Evolutionary conservation across 2,113 vertebrate genomes (phyloP).

Genomic region (Varanus salvator): DNA sequence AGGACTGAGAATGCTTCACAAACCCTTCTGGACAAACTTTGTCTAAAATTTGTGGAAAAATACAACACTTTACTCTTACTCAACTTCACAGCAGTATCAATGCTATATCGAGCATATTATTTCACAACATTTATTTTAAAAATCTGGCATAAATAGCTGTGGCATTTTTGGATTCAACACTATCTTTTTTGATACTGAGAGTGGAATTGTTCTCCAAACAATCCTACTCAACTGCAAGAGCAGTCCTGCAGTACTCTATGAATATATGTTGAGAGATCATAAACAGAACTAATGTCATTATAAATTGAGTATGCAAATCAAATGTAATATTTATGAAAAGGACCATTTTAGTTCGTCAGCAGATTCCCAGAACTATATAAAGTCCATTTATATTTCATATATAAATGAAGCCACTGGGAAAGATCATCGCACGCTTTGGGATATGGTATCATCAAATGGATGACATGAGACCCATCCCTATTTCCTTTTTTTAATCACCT

Average conservation of each 20-base stretch:
- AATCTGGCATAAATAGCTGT: neutral
- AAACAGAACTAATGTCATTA: constrained; percentile 1
- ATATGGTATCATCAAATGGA: neutral
- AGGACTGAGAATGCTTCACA: neutral
- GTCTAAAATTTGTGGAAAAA: neutral
- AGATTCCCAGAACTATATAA: constrained; percentile 25
- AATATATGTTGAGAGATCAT: neutral
- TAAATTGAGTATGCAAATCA: constrained; percentile 24
- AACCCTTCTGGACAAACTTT: neutral
- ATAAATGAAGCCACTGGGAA: neutral
- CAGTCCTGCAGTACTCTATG: neutral
- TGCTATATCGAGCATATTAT: neutral
- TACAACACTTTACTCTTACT: neutral
- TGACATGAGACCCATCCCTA: neutral
- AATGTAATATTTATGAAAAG: constrained; percentile 16
- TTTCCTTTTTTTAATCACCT: neutral
- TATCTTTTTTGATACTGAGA: neutral
- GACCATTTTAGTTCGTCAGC: neutral
- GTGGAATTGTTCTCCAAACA: neutral
- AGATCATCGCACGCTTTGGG: neutral
- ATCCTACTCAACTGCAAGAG: neutral
- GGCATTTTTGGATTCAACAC: neutral
- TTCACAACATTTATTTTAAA: neutral
- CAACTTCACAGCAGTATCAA: neutral
- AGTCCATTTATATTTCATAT: constrained; percentile 15